A percentile compares a stretch with the other conserved stretches of the same genome.
phyloP scores from a whole-genome alignment of 2,888 invertebrate genomes.

The Boloria euphrosyne region DNA sequence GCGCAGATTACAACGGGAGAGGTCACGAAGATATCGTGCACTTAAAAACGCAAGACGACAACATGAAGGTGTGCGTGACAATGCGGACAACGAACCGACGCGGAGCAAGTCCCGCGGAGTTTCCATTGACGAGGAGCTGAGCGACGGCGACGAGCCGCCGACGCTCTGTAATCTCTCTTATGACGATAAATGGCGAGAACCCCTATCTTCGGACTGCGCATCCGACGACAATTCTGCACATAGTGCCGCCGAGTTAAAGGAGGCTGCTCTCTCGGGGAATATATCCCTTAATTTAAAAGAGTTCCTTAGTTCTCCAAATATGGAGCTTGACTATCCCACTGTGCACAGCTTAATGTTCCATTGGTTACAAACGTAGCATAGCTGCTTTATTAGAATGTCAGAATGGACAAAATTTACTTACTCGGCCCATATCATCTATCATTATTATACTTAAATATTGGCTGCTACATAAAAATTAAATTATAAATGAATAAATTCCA shows the following conservation, averaged over 20 bases:
- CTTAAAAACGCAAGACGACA: slow-evolving; percentile 74
- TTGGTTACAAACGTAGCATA: slow-evolving; percentile 78
- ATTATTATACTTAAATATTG: slow-evolving; percentile 41
- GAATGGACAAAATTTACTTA: slow-evolving; percentile 41
- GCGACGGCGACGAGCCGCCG: slow-evolving; percentile 73
- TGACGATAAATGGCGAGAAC: slow-evolving; percentile 69
- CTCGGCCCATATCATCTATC: slow-evolving; percentile 47
- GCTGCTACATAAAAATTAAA: slow-evolving; percentile 22
- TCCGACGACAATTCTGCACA: slow-evolving; percentile 76
- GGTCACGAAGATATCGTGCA: slow-evolving; percentile 73
- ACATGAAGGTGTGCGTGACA: slow-evolving; percentile 62
- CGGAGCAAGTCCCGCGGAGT: slow-evolving; percentile 57
- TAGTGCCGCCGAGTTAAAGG: slow-evolving; percentile 60
- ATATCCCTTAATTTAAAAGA: slow-evolving; percentile 63
- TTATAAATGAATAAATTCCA: slow-evolving; percentile 8
- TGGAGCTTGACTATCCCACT: slow-evolving; percentile 75
- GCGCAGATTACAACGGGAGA: slow-evolving; percentile 69
- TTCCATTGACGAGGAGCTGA: slow-evolving; percentile 63
- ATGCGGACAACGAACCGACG: slow-evolving; percentile 55
- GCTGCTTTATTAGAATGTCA: slow-evolving; percentile 29
- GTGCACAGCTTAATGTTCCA: slow-evolving; percentile 80
- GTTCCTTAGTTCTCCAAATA: slow-evolving; percentile 71
- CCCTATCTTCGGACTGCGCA: slow-evolving; percentile 64
- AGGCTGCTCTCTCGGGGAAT: slow-evolving; percentile 49
- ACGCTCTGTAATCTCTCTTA: slow-evolving; percentile 70